Evolutionary conservation across 2,888 invertebrate genomes (phyloP), one percentile per base, ranked within the genome.

Genomic region (Bursaphelenchus okinawaensis): DNA sequence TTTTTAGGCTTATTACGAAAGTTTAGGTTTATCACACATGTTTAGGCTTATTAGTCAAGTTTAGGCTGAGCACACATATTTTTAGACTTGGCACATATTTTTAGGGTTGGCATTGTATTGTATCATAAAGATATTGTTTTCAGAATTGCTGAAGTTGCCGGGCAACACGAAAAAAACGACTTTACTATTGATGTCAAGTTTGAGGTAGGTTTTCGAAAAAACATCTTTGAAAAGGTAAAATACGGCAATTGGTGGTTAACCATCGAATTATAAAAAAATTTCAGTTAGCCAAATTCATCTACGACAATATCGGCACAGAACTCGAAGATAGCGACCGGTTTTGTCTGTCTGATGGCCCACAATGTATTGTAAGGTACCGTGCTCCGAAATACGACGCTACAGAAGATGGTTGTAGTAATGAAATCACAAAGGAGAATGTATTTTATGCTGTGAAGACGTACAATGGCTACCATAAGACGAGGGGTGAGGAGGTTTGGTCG

Each of bases 381-480:
- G 58, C 54, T 9, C 69, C 69, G 3, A 20, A 22, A 7, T 55
- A 31, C 23, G 24, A 7, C 7, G 8, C 29, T 9, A 31, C 63
- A n/a, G 63, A 64, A 7, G 24, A 20, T 0, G 26, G 28, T 2
- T 72, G 68, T 23, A 59, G 65, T 12, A 27, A 24, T 20, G 61
- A 31, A 19, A 52, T 72, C 26, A 81, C 86, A 29, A 85, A 87
- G 74, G 86, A 88, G 59, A 87, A 89, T 27, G 85, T 91, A 69
- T 89, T 88, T 84, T 89, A 93, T 85, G 93, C 91, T 65, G 90
- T 94, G 70, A 94, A 94, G 87, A 94, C 94, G 0, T 93, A 91
- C 86, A 86, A 87, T 70, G 90, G 90, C 79, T 92, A 88, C 86
- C 93, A 93, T 83, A 82, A 84, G 62, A 88, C 89, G 65, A 87